Conservation (phyloP, 1,140 invertebrate species). For the Heliconius himera region DNA sequence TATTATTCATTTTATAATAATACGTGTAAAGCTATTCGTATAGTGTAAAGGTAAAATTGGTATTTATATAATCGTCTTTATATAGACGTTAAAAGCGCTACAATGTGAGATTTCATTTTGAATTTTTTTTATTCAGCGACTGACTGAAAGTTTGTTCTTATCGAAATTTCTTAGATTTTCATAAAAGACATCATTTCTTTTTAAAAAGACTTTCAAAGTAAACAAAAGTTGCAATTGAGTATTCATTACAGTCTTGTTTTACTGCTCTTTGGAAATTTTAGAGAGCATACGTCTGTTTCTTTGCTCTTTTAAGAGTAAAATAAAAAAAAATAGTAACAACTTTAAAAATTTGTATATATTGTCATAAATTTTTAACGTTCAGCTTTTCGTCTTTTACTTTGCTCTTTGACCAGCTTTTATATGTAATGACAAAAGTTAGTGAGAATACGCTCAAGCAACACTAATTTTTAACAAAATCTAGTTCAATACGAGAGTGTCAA, state of each 20-base stretch:
- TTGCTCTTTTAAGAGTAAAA: neutral
- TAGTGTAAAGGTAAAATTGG: constrained; percentile 1
- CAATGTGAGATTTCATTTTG: neutral
- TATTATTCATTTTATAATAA: neutral
- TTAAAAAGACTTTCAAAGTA: neutral
- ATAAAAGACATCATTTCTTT: neutral
- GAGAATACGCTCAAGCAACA: neutral
- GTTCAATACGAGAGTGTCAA: constrained; percentile 32
- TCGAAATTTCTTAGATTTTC: neutral
- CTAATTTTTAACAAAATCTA: neutral
- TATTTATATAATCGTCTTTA: constrained; percentile 1
- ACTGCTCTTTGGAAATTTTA: neutral
- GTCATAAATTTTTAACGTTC: neutral
- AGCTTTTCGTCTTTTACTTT: neutral
- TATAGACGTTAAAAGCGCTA: constrained; percentile 6
- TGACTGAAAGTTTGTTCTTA: neutral
- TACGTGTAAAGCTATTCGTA: neutral
- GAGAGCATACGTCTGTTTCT: neutral
- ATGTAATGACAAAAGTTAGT: neutral
- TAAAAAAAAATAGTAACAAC: neutral
- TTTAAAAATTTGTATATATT: neutral
- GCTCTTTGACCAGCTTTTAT: neutral
- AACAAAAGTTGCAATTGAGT: constrained; percentile 34
- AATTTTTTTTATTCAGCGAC: neutral
- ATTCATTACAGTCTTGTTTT: constrained; percentile 48